Percentiles rank a stretch among this genome's conserved stretches.
These are phyloP conservation scores for Hycleus phaleratus DNA, from an alignment of 1,140 invertebrate genomes.

Conservation along the genomic window DNA sequence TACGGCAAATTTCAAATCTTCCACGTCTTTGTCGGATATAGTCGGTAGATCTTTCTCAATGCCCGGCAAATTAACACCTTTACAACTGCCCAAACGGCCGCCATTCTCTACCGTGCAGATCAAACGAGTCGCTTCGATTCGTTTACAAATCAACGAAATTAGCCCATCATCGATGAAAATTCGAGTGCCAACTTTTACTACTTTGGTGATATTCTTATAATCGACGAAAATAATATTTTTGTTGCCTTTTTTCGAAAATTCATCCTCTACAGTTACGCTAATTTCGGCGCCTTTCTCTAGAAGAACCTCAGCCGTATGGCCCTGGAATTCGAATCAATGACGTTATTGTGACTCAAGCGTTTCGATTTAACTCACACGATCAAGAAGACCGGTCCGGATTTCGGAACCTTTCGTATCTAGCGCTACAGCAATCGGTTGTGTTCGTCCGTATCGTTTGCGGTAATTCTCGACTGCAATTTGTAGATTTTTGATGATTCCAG, in stretches of 20 bases:
- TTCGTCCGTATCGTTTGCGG: slow-evolving; percentile 62
- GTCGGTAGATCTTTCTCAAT: slow-evolving; percentile 94
- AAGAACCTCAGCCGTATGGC: slow-evolving; percentile 85
- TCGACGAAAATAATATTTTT: slow-evolving; percentile 69
- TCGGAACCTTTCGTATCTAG: slow-evolving; percentile 97
- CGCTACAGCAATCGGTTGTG: slow-evolving; percentile 87
- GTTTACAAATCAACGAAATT: slow-evolving; percentile 86
- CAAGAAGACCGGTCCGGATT: slow-evolving; percentile 89
- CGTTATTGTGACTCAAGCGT: not conserved
- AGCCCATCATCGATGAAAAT: slow-evolving; percentile 97
- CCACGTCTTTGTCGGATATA: slow-evolving; percentile 96
- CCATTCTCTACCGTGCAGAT: slow-evolving; percentile 93
- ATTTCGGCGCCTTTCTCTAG: slow-evolving; percentile 79
- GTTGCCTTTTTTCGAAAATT: slow-evolving; percentile 74
- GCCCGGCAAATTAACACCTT: slow-evolving; percentile 53
- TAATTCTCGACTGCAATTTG: slow-evolving; percentile 76
- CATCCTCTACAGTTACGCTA: slow-evolving; percentile 80
- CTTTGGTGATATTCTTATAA: slow-evolving; percentile 94
- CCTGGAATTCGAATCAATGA: slow-evolving; percentile 45
- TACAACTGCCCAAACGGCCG: slow-evolving; percentile 89
- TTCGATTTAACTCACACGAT: slow-evolving; percentile 58
- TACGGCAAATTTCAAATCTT: slow-evolving; percentile 88
- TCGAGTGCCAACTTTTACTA: slow-evolving; percentile 76
- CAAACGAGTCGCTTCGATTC: slow-evolving; percentile 45
- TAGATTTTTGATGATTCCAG: slow-evolving; percentile 82